A percentile compares a stretch with the other conserved stretches of the same genome.
These are phyloP conservation scores for Standfussiana lucernea DNA, from an alignment of 2,888 invertebrate species.

Conservation along the genomic window DNA sequence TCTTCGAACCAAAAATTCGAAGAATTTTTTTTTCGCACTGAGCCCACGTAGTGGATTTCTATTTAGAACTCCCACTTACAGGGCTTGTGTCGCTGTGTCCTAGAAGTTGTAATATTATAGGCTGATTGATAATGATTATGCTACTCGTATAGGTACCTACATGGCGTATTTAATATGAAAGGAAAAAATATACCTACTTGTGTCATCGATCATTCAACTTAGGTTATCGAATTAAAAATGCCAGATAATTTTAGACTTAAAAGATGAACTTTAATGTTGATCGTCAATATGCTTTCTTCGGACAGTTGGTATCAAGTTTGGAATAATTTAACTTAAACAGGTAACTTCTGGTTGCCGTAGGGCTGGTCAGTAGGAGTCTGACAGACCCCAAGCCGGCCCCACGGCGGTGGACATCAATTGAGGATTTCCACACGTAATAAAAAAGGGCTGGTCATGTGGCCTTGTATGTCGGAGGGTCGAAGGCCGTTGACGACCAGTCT, in stretches of 20 bases:
- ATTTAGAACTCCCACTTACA: background rate
- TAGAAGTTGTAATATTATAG: background rate
- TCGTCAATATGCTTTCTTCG: background rate
- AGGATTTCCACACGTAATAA: background rate
- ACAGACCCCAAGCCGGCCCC: background rate
- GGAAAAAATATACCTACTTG: too few relatives aligned
- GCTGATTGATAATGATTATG: background rate
- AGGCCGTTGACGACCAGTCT: background rate
- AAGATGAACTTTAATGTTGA: background rate
- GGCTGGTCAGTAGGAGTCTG: background rate
- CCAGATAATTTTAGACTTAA: background rate
- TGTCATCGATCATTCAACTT: background rate
- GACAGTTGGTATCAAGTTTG: background rate
- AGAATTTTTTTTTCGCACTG: background rate
- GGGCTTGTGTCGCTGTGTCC: background rate
- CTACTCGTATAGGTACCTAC: accelerated
- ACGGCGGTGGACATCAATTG: background rate
- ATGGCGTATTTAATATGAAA: too few relatives aligned
- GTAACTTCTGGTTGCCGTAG: background rate
- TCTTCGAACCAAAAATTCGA: background rate
- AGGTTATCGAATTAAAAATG: background rate
- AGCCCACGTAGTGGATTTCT: too few relatives aligned
- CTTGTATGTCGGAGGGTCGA: background rate
- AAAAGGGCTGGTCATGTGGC: background rate
- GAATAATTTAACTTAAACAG: background rate